Percentiles rank a stretch among this genome's conserved stretches.
phyloP scores from a whole-genome alignment of 2,888 invertebrate genomes.

The Maniola hyperantus region DNA sequence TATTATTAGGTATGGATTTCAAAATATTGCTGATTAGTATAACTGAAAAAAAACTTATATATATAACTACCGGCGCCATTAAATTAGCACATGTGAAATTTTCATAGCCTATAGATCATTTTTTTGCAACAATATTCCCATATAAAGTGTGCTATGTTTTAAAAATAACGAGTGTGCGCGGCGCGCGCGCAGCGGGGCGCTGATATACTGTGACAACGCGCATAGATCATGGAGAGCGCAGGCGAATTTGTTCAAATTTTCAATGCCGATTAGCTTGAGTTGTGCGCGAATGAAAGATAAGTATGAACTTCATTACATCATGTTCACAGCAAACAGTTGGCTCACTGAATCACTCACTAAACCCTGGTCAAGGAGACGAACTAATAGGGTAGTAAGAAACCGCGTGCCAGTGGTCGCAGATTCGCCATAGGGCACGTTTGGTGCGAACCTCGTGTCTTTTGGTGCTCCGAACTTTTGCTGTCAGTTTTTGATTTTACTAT shows the following conservation, averaged over 20 bases:
- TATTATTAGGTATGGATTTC: too few relatives aligned
- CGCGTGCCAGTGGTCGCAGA: too few relatives aligned
- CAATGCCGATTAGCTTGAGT: slow-evolving; percentile 23
- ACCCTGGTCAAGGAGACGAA: too few relatives aligned
- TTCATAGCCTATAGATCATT: slow-evolving; percentile 45
- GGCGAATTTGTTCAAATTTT: slow-evolving; percentile 37
- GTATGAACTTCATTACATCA: background rate
- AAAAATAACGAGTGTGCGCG: slow-evolving; percentile 57
- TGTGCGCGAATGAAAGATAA: background rate
- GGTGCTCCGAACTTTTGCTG: too few relatives aligned
- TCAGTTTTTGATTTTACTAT: too few relatives aligned
- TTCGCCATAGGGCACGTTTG: too few relatives aligned
- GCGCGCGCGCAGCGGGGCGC: slow-evolving; percentile 49
- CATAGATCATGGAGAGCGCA: slow-evolving; percentile 46
- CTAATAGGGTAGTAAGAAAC: too few relatives aligned
- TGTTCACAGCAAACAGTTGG: background rate
- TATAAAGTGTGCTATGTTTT: slow-evolving; percentile 63
- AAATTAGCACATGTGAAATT: slow-evolving; percentile 37
- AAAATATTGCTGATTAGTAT: too few relatives aligned
- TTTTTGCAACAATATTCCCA: slow-evolving; percentile 63
- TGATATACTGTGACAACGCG: slow-evolving; percentile 47
- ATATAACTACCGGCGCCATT: too few relatives aligned
- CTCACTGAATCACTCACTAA: background rate
- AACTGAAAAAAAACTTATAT: too few relatives aligned
- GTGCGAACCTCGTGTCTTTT: too few relatives aligned